Percentiles rank a stretch among this genome's conserved stretches.
Conservation (phyloP, 2,797 vertebrate species). For the Gymnodraco acuticeps region DNA sequence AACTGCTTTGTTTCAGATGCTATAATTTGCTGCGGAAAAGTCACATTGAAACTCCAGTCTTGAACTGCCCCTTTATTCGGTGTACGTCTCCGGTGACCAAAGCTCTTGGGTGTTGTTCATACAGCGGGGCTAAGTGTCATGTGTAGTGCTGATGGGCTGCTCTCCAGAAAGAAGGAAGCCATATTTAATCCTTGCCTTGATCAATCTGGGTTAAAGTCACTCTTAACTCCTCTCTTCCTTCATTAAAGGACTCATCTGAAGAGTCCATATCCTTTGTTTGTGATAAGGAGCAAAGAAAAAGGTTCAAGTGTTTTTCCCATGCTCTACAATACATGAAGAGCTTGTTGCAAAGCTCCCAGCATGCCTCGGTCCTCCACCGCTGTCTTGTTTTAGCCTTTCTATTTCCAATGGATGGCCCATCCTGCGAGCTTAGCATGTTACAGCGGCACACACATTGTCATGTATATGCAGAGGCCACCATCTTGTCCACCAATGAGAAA, state of each 20-base stretch:
- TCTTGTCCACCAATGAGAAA: conserved; percentile 21
- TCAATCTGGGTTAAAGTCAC: neutral
- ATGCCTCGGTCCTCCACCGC: neutral
- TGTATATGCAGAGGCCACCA: conserved; percentile 20
- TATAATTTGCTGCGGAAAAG: neutral
- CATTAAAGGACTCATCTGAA: conserved; percentile 19
- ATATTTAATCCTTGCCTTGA: neutral
- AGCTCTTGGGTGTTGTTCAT: neutral
- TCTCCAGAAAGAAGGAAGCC: neutral
- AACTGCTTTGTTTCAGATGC: neutral
- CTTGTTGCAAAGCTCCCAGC: conserved; percentile 25
- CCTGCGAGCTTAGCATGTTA: conserved; percentile 19
- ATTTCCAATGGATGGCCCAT: neutral
- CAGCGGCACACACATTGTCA: conserved; percentile 13
- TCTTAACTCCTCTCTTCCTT: conserved; percentile 1
- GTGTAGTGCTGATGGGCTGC: neutral
- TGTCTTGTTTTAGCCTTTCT: neutral
- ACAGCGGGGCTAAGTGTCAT: neutral
- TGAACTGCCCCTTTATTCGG: neutral
- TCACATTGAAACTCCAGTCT: neutral
- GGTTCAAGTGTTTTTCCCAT: conserved; percentile 63
- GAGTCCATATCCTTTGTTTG: conserved; percentile 23
- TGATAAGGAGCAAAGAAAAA: conserved; percentile 4
- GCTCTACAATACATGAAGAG: conserved; percentile 40
- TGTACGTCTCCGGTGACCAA: neutral